Percentiles rank a stretch among this genome's conserved stretches.
These are phyloP conservation scores for Diaphora mendica DNA, from an alignment of 2,888 invertebrate species.

Conservation along the genomic window DNA sequence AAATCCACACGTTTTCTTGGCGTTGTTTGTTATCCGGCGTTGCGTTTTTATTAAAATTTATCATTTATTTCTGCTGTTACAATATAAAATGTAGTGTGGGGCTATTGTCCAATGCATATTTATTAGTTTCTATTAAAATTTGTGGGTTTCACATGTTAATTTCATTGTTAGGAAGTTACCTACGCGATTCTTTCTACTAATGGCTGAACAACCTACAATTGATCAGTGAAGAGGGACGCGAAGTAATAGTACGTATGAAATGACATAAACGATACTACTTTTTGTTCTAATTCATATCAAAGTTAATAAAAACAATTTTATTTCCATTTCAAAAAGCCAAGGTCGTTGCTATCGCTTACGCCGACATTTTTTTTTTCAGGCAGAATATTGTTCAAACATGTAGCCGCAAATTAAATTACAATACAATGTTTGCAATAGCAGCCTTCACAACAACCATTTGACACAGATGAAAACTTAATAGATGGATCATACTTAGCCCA, in stretches of 20 bases:
- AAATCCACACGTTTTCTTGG: constrained; percentile 84
- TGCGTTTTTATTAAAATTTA: constrained; percentile 75
- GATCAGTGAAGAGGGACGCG: constrained; percentile 51
- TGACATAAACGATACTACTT: not conserved
- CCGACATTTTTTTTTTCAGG: constrained; percentile 63
- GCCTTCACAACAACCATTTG: constrained; percentile 64
- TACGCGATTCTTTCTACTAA: constrained; percentile 46
- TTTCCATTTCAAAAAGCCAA: constrained; percentile 43
- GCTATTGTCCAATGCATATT: constrained; percentile 63
- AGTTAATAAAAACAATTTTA: constrained; percentile 14
- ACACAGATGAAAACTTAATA: constrained; percentile 68
- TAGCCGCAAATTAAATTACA: constrained; percentile 64
- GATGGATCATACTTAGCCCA: constrained; percentile 77
- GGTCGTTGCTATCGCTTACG: constrained; percentile 51
- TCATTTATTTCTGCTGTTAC: constrained; percentile 70
- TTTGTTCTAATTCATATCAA: not conserved
- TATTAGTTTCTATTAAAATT: constrained; percentile 68
- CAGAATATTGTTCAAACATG: constrained; percentile 68
- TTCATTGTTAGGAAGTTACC: constrained; percentile 30
- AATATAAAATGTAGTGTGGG: constrained; percentile 78
- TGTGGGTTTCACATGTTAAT: constrained; percentile 66
- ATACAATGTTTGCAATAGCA: constrained; percentile 74
- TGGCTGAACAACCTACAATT: constrained; percentile 72
- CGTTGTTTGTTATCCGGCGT: constrained; percentile 84
- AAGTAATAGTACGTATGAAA: constrained; percentile 24